A percentile compares a stretch with the other conserved stretches of the same genome.
phyloP scores from a whole-genome alignment of 2,888 invertebrate species.

The Oxytorus armatus region DNA sequence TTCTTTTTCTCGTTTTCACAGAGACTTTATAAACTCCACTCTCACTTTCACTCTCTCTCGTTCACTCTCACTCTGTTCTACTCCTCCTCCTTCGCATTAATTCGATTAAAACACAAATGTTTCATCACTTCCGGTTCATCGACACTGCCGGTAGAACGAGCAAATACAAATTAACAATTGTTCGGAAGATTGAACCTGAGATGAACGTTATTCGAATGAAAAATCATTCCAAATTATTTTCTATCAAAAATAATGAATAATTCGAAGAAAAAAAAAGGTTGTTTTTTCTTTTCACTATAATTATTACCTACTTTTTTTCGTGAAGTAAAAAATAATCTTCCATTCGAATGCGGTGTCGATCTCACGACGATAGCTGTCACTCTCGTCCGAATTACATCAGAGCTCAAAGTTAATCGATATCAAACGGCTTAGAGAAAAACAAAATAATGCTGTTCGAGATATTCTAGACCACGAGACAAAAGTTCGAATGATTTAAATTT shows the following conservation, averaged over 20 bases:
- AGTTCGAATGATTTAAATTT: constrained; percentile 40
- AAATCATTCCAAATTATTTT: too few species aligned
- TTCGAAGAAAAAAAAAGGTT: too few species aligned
- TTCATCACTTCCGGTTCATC: constrained; percentile 18
- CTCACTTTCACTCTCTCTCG: constrained; percentile 18
- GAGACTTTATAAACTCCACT: constrained; percentile 49
- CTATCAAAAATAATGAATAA: too few species aligned
- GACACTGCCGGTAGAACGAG: background rate
- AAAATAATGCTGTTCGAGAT: constrained; percentile 19
- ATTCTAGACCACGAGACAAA: constrained; percentile 7
- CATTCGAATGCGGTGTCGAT: background rate
- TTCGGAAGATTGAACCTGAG: too few species aligned
- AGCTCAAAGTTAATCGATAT: constrained; percentile 13
- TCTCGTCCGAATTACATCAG: background rate
- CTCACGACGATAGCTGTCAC: background rate
- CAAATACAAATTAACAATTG: too few species aligned
- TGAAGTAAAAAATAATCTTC: background rate
- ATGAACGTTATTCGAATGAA: too few species aligned
- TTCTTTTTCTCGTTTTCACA: constrained; percentile 9
- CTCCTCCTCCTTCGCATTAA: constrained; percentile 42
- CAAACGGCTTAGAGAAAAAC: constrained; percentile 5
- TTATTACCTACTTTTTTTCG: background rate
- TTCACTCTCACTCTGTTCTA: constrained; percentile 14
- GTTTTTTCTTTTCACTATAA: background rate
- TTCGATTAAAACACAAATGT: constrained; percentile 22